Evolutionary conservation across 2,113 vertebrate species (phyloP).

Genomic region (Catagonus wagneri): DNA sequence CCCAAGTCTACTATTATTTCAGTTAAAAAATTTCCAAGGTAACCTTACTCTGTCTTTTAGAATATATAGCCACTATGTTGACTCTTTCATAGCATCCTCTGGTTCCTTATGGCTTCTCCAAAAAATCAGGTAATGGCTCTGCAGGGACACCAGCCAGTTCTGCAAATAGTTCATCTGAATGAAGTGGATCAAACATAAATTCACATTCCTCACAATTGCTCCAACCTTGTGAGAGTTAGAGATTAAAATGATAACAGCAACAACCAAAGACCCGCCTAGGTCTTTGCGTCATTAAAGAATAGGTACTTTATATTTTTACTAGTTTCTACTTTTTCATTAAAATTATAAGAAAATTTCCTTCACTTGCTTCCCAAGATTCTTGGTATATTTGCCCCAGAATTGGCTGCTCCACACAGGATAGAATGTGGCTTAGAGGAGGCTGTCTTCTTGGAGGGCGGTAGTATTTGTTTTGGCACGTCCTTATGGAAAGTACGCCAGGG

Average conservation of each 20-base stretch:
- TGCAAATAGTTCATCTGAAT: neutral
- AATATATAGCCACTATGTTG: neutral
- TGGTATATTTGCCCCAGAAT: neutral
- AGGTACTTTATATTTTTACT: neutral
- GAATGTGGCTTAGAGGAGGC: neutral
- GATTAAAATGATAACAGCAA: neutral
- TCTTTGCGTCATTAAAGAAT: neutral
- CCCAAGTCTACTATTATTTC: neutral
- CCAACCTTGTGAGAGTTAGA: neutral
- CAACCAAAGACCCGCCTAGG: neutral
- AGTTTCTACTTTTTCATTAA: conserved; percentile 21
- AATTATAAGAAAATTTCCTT: neutral
- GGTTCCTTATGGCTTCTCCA: neutral
- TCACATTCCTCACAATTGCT: neutral
- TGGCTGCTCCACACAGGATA: neutral
- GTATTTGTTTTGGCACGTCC: neutral
- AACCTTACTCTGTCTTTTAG: neutral
- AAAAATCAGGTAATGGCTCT: neutral
- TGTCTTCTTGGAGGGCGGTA: neutral
- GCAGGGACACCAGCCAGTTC: neutral
- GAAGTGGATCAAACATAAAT: neutral
- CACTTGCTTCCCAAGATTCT: neutral
- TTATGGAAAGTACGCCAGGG: fast-evolving
- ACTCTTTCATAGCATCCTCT: neutral
- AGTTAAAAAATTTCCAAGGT: neutral